Evolutionary conservation across 2,113 vertebrate genomes (phyloP), one percentile per base, ranked within the genome.

Genomic region (Sminthopsis crassicaudata): DNA sequence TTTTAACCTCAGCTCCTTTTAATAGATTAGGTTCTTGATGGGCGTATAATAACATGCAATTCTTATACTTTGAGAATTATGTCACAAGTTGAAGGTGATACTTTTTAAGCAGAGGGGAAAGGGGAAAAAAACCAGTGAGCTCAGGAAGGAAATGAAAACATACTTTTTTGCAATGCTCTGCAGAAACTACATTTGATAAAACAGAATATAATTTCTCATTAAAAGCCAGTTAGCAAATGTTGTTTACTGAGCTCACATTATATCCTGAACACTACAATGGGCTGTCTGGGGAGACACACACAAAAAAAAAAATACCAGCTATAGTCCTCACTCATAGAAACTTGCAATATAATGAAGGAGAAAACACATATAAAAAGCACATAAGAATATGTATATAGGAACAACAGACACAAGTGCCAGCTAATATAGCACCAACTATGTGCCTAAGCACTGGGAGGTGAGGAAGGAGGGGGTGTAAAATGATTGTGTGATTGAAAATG

Each of bases 391-490:
- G 3, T 46, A 53, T 57, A 19, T 52, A 52, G 25, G 30, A 53
- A 90, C 11, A 53, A 36, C 92, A 94, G 12, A 57, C 26, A 90
- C 89, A 95, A 94, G 67, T 53, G 53, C 91, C 95, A 95, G 54
- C 48, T 67, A 50, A 94, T 30, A 53, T 30, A 2, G 46, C 36
- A 92, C 1, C 36, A 5, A 24, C 25, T 48, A 19, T 91, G 26
- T 22, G 46, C 67, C 22, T 93, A 11, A 53, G 46, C 52, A 36
- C 46, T 88, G 24, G 91, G 57, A 14, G 11, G 8, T 26, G 60
- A 36, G 0, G 12, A 30, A 6, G 14, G 60, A 27, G 48, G 92
- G 22, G 10, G 36, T 84, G 57, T 42, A 51, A 42, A 2, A 26
- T 48, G 46, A 90, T n/a, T 26, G 0, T 91, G 6, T 51, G 8